Evolutionary conservation across 1,140 invertebrate genomes (phyloP).

Genomic region (Pseudomyrmex dendroicus): DNA sequence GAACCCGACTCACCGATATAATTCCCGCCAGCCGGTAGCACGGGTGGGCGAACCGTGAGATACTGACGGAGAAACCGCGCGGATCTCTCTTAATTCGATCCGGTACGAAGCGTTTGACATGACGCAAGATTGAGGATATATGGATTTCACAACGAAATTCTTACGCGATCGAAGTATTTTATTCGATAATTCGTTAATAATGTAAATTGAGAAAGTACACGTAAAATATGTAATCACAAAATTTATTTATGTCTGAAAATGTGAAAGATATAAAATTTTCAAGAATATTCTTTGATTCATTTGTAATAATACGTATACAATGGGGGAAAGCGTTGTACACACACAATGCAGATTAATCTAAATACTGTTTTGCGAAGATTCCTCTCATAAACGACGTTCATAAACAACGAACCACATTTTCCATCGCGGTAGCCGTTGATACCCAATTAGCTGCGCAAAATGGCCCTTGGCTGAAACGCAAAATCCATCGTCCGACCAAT

Average conservation of each 20-base stretch:
- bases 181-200: neutral
- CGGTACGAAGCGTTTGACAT: slow-evolving; percentile 36
- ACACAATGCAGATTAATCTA: neutral
- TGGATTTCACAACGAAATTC: neutral
- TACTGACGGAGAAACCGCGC: slow-evolving; percentile 43
- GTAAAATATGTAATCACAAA: too few relatives aligned
- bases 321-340: too few relatives aligned
- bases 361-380: slow-evolving; percentile 14
- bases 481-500: slow-evolving; percentile 61
- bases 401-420: slow-evolving; percentile 35
- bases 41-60: slow-evolving; percentile 61
- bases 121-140: slow-evolving; percentile 33
- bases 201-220: neutral
- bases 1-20: slow-evolving; percentile 81
- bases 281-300: too few relatives aligned
- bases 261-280: too few relatives aligned
- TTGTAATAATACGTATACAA: too few relatives aligned
- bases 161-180: neutral
- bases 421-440: slow-evolving; percentile 29
- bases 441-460: slow-evolving; percentile 56
- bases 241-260: too few relatives aligned
- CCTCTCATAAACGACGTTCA: neutral
- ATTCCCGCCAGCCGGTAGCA: slow-evolving; percentile 70
- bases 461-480: slow-evolving; percentile 37
- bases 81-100: slow-evolving; percentile 56